Percentiles rank a stretch among this genome's conserved stretches.
These are phyloP conservation scores for Zingel zingel DNA, from an alignment of 2,113 vertebrate genomes.

Conservation along the genomic window DNA sequence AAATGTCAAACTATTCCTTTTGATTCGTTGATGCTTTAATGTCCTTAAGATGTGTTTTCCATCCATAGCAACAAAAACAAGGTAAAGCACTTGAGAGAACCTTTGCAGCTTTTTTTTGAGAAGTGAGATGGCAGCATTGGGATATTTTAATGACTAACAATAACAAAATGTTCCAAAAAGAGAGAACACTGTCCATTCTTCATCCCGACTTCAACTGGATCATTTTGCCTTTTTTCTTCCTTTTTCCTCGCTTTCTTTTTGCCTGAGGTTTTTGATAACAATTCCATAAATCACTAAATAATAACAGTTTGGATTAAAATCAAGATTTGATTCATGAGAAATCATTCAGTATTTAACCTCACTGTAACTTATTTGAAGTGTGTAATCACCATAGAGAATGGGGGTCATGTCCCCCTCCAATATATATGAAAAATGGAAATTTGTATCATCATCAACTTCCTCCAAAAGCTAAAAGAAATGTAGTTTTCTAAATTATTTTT, in stretches of 20 bases:
- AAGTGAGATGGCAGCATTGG: constrained; percentile 7
- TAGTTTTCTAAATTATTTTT: not conserved
- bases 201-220: not conserved
- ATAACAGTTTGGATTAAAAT: constrained; percentile 16
- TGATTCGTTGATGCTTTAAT: not conserved
- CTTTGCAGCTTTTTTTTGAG: not conserved
- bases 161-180: constrained; percentile 9
- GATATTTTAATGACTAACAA: not conserved
- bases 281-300: not conserved
- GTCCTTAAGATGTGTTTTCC: constrained; percentile 22
- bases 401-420: no score
- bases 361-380: not conserved
- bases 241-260: not conserved
- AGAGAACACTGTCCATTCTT: not conserved
- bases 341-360: not conserved
- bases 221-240: not conserved
- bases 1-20: not conserved
- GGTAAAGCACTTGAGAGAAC: constrained; percentile 5
- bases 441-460: not conserved
- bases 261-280: not conserved
- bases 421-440: not conserved
- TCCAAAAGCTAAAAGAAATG: no score
- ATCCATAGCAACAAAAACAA: constrained; percentile 23
- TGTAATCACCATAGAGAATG: not conserved
- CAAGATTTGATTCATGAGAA: constrained; percentile 9